Evolutionary conservation across 2,113 vertebrate species (phyloP).

Genomic region (Corythornis madagascariensis): DNA sequence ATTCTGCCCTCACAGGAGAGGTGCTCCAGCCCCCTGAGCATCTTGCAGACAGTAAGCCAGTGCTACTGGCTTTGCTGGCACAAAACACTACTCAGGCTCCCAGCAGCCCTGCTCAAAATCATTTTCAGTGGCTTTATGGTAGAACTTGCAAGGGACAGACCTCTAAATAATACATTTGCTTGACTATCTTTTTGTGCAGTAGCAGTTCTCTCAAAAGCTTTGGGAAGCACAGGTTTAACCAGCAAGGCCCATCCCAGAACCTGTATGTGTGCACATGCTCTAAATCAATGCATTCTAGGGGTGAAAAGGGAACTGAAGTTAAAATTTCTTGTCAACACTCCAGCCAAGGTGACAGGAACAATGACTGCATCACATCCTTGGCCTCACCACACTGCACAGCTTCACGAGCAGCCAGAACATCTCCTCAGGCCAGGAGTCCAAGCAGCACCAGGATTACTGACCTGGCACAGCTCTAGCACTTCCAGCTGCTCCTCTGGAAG

Average conservation of each 20-base stretch:
- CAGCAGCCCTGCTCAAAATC: not conserved
- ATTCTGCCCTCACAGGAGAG: no score
- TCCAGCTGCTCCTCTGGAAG: not conserved
- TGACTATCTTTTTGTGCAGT: not conserved
- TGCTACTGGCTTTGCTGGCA: not conserved
- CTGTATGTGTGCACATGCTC: not conserved
- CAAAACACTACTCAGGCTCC: not conserved
- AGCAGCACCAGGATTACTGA: not conserved
- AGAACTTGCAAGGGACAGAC: not conserved
- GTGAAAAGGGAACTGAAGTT: not conserved
- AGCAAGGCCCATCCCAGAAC: not conserved
- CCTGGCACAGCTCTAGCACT: not conserved
- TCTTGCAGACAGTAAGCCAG: not conserved
- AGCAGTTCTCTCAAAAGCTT: not conserved
- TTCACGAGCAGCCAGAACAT: not conserved
- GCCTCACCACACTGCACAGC: not conserved
- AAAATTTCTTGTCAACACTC: not conserved
- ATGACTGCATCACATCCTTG: rapidly evolving
- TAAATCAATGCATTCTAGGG: not conserved
- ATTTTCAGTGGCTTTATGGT: not conserved
- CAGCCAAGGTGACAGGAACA: not conserved
- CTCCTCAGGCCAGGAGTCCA: not conserved
- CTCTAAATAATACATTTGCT: not conserved
- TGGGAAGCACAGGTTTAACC: not conserved
- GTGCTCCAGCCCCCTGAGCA: no score